Base-by-base conservation (phyloP, 2,797 vertebrate genomes). In the Pangasius macronema region DNA sequence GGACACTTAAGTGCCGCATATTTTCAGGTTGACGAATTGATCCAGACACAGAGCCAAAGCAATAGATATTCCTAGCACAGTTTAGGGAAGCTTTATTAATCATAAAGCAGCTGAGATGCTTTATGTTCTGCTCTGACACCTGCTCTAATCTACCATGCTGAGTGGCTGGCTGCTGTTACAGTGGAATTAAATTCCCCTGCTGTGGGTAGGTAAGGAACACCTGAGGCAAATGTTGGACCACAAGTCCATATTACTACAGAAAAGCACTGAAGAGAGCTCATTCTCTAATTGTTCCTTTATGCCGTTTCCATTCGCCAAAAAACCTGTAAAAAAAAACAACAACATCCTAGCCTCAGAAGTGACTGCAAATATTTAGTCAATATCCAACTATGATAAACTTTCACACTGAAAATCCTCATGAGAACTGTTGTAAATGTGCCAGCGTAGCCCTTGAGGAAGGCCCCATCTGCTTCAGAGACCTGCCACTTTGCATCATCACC, bases 41-140 rank as follows among this genome's bases (percentile, higher is more conserved):
- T 88, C 87, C 85, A 70, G 86, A 88, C 88, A 76, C 79, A n/a
- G 88, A 70, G 82, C 63, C 70, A 88, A 91, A 94, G 95, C 94
- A 89, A 94, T 94, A 93, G 89, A 92, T 90, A 89, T 90, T 90
- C 89, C 88, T 91, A 92, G 91, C 91, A 81, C 68, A 86, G 76
- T 90, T 90, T 92, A 55, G 55, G 88, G 83, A 89, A 79, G 90
- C 92, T 91, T 94, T 94, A 94, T 95, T 95, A 93, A 95, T 95
- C 93, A 93, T 91, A 89, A 85, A 85, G 84, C 91, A 88, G 90
- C 85, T 61, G 30, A 82, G 39, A 49, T 42, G 83, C 70, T 87
- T 86, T 85, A 84, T 61, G 65, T 61, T 89, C 88, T 75, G 76
- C 90, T 87, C 92, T 86, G 91, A 94, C 94, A 93, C 92, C 92